Evolutionary conservation across 2,113 vertebrate genomes (phyloP).

Genomic region (Centropus bengalensis): DNA sequence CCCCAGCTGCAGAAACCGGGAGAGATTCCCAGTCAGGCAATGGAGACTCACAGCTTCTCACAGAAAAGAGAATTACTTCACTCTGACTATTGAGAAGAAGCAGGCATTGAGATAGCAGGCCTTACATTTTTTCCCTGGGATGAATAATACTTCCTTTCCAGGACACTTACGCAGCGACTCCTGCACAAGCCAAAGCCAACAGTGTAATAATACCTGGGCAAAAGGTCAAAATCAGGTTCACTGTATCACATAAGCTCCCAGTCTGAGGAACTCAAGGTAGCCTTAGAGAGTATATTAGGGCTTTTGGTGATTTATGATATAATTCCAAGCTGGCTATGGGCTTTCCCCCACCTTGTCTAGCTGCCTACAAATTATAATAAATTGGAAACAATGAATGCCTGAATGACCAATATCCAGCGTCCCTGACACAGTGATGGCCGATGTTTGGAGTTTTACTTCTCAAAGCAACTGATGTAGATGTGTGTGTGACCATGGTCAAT

Average conservation of each 20-base stretch:
- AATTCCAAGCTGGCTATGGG: slow-evolving; percentile 42
- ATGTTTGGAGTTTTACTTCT: background rate
- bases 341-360: slow-evolving; percentile 21
- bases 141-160: background rate
- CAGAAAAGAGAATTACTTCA: background rate
- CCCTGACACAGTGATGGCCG: background rate
- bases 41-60: background rate
- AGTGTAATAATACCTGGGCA: background rate
- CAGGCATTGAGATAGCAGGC: background rate
- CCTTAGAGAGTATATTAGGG: slow-evolving; percentile 40
- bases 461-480: background rate
- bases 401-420: slow-evolving; percentile 11
- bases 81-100: background rate
- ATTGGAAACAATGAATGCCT: background rate
- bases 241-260: background rate
- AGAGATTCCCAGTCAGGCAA: background rate
- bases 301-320: slow-evolving; percentile 32
- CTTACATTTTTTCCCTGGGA: background rate
- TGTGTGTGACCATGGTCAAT: background rate
- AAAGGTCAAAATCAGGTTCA: slow-evolving; percentile 14
- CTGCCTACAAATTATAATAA: slow-evolving; percentile 57
- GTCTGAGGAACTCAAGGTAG: background rate
- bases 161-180: background rate
- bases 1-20: background rate
- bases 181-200: background rate